Conservation (phyloP, 2,113 vertebrate species). For the Dipodomys stephensi region DNA sequence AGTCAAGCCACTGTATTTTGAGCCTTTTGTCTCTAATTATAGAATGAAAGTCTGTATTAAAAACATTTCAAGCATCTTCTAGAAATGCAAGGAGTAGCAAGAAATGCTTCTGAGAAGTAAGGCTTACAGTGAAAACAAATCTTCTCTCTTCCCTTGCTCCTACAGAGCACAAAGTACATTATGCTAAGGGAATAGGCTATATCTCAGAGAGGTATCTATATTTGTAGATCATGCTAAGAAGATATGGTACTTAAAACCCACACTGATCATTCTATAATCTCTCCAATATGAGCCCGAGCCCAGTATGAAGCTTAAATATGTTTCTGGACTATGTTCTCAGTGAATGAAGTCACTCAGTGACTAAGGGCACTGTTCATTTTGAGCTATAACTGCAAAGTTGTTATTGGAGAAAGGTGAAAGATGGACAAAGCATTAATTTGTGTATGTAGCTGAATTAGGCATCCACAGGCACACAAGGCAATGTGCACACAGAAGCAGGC, state of each 20-base stretch:
- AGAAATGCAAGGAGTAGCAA: background rate
- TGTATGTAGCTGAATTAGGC: background rate
- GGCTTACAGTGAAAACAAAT: background rate
- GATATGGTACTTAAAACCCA: background rate
- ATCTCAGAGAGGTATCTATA: background rate
- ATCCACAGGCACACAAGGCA: background rate
- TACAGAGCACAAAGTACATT: background rate
- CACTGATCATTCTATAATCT: background rate
- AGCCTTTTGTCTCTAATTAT: constrained; percentile 60
- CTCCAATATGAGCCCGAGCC: background rate
- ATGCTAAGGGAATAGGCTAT: background rate
- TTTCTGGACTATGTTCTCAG: background rate
- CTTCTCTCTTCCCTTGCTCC: background rate
- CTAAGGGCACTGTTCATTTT: background rate
- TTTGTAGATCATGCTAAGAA: background rate
- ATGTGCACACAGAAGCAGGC: background rate
- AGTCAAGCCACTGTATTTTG: constrained; percentile 28
- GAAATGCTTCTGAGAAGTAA: background rate
- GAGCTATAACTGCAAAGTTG: background rate
- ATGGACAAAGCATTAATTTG: background rate
- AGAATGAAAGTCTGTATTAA: constrained; percentile 10
- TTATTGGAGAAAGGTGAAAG: background rate
- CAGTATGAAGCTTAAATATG: background rate
- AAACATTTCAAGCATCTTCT: constrained; percentile 21
- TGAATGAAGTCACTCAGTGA: background rate